A percentile compares a stretch with the other conserved stretches of the same genome.
Evolutionary conservation across 1,140 invertebrate genomes (phyloP).

Genomic region (Drosophila burlai): DNA sequence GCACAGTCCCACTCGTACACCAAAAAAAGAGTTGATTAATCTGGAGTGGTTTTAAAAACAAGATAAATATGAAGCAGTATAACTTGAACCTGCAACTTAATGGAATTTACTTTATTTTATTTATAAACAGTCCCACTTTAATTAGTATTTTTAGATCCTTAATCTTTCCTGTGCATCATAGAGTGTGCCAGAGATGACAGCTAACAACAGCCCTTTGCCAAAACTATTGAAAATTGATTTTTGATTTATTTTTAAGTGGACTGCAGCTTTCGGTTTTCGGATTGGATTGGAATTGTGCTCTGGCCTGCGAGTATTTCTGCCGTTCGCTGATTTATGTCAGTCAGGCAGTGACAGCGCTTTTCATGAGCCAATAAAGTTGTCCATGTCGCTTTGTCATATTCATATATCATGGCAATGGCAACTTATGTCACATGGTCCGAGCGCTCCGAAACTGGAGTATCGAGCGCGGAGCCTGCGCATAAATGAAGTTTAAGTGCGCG

Average conservation of each 20-base stretch:
- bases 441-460: constrained; percentile 30
- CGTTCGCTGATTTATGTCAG: constrained; percentile 77
- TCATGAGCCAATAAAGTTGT: constrained; percentile 84
- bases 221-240: constrained; percentile 60
- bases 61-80: too few species aligned
- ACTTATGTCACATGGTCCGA: constrained; percentile 76
- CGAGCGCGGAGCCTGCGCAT: constrained; percentile 50
- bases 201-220: constrained; percentile 24
- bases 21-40: not conserved
- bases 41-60: not conserved
- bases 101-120: too few species aligned
- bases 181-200: constrained; percentile 14
- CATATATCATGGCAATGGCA: constrained; percentile 78
- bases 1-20: constrained; percentile 10
- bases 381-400: constrained; percentile 83
- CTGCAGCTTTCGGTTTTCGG: constrained; percentile 27
- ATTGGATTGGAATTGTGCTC: constrained; percentile 27
- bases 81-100: accelerated
- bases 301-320: constrained; percentile 44
- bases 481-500: constrained; percentile 70
- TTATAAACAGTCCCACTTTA: not conserved
- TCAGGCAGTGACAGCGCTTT: constrained; percentile 83
- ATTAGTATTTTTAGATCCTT: too few species aligned
- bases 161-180: not conserved
- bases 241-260: constrained; percentile 73